Conservation (phyloP, 2,113 vertebrate species). For the Sphyrna mokarran region DNA sequence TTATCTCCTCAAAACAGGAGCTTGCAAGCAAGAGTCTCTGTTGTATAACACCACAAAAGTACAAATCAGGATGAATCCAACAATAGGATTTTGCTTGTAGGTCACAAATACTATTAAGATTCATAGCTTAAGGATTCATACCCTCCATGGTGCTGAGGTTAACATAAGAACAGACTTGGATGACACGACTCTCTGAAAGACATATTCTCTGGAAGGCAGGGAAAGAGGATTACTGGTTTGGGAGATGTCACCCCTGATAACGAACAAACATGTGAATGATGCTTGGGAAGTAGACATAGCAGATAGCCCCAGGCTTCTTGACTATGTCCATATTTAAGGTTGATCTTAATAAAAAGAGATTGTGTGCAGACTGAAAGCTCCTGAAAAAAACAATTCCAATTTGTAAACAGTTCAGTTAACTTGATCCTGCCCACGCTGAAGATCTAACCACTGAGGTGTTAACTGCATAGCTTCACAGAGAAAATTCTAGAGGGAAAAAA, state of each 20-base stretch:
- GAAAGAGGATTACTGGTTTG: background rate
- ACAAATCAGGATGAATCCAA: background rate
- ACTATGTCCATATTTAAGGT: background rate
- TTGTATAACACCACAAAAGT: background rate
- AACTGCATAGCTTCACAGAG: background rate
- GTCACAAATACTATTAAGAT: background rate
- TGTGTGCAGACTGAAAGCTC: background rate
- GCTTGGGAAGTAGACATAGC: background rate
- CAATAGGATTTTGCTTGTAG: background rate
- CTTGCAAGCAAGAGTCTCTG: background rate
- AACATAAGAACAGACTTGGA: background rate
- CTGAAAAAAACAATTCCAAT: background rate
- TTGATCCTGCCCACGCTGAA: background rate
- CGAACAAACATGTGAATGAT: background rate
- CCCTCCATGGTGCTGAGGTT: background rate
- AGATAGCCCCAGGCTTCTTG: background rate
- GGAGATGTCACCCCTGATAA: background rate
- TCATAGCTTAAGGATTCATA: background rate
- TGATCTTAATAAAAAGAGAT: background rate
- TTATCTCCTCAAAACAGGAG: background rate
- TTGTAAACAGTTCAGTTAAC: background rate
- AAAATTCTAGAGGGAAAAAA: background rate
- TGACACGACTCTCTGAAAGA: background rate
- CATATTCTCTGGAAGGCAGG: background rate
- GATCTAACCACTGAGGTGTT: background rate